Conservation (phyloP, 2,113 vertebrate genomes). For the Tetraodon nigroviridis region DNA sequence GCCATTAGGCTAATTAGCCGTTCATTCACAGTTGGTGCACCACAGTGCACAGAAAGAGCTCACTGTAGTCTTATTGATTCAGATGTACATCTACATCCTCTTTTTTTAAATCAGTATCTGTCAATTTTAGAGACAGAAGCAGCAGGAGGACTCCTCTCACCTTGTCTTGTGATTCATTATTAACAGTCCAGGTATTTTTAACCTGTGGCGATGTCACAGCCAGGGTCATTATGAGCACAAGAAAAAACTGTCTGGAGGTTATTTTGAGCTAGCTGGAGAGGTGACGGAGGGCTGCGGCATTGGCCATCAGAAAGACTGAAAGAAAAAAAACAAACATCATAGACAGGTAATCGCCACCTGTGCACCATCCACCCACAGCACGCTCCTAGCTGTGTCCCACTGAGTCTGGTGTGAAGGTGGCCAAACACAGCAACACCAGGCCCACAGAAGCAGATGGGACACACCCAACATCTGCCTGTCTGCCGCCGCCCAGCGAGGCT, state of each 20-base stretch:
- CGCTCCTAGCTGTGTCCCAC: conserved; percentile 48
- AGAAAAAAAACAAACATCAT: too few species aligned
- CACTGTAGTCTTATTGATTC: conserved; percentile 18
- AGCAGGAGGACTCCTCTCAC: conserved; percentile 5
- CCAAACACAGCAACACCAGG: conserved; percentile 37
- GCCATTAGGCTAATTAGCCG: conserved; percentile 34
- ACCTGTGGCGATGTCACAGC: conserved; percentile 34
- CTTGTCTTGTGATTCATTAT: conserved; percentile 51
- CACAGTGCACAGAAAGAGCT: conserved; percentile 14
- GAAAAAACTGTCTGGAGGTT: background rate
- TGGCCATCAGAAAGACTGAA: too few species aligned
- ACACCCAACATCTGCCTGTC: conserved; percentile 53
- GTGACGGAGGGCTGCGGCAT: too few species aligned
- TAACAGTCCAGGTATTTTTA: conserved; percentile 66
- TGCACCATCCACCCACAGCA: conserved; percentile 33
- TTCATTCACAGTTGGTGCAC: conserved; percentile 33
- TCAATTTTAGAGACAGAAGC: conserved; percentile 15
- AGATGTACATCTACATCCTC: conserved; percentile 13
- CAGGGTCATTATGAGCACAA: conserved; percentile 18
- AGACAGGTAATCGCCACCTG: too few species aligned
- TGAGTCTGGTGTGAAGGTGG: conserved; percentile 30
- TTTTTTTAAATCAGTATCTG: background rate
- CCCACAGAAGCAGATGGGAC: conserved; percentile 35
- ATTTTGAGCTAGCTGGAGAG: too few species aligned
- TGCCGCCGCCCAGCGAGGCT: conserved; percentile 30